phyloP scores from a whole-genome alignment of 2,113 vertebrate species.

The Desmodus rotundus region DNA sequence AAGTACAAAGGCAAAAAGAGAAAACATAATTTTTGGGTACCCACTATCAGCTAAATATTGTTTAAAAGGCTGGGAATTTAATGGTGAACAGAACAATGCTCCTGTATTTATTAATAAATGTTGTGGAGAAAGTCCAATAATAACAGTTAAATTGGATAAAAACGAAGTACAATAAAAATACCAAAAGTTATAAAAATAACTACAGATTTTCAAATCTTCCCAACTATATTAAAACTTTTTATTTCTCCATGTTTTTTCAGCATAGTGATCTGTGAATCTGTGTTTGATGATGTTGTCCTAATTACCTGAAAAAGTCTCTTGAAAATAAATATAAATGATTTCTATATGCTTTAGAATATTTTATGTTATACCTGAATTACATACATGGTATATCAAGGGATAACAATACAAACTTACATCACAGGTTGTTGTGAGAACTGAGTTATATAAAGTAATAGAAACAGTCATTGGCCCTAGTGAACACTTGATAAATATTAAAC shows the following conservation, averaged over 20 bases:
- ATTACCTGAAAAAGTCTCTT: background rate
- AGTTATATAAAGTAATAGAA: background rate
- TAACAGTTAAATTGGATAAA: background rate
- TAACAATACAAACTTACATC: background rate
- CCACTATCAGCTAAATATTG: background rate
- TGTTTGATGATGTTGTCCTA: background rate
- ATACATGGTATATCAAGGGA: background rate
- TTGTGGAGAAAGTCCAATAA: background rate
- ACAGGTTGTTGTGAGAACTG: background rate
- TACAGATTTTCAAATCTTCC: background rate
- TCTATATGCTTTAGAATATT: background rate
- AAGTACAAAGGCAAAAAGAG: background rate
- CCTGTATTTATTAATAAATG: slow-evolving; percentile 16
- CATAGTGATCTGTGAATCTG: background rate
- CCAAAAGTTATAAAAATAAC: background rate
- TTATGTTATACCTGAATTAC: background rate
- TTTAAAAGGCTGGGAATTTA: background rate
- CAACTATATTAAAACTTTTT: background rate
- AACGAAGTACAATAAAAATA: slow-evolving; percentile 4
- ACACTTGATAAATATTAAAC: background rate
- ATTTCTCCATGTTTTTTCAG: background rate
- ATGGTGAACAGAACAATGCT: background rate
- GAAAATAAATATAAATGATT: background rate
- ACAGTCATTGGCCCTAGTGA: background rate
- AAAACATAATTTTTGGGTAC: background rate